Percentiles rank a stretch among this genome's conserved stretches.
phyloP scores from a whole-genome alignment of 2,888 invertebrate species.

The Auanema freiburgensis region DNA sequence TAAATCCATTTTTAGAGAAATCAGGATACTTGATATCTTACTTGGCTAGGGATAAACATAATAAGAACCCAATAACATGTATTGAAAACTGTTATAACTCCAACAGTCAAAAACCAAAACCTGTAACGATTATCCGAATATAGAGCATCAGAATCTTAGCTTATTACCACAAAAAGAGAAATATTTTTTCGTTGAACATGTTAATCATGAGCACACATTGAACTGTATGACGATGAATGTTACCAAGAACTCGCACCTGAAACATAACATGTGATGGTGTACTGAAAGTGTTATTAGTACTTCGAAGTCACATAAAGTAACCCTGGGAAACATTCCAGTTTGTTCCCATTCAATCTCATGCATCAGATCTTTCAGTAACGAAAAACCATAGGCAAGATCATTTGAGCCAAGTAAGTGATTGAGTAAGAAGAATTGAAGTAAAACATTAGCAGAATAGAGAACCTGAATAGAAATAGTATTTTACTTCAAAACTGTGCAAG shows the following conservation, averaged over 20 bases:
- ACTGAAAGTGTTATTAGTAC: constrained; percentile 23
- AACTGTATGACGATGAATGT: constrained; percentile 64
- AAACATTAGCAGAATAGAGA: constrained; percentile 61
- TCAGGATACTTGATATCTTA: constrained; percentile 18
- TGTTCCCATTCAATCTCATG: constrained; percentile 64
- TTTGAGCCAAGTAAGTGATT: constrained; percentile 62
- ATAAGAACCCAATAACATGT: constrained; percentile 63
- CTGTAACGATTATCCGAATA: constrained; percentile 17
- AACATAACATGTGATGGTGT: background rate
- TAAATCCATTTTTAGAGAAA: constrained; percentile 3
- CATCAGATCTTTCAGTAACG: constrained; percentile 62
- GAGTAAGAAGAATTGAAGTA: constrained; percentile 62
- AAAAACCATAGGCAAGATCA: constrained; percentile 63
- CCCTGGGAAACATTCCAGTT: constrained; percentile 64
- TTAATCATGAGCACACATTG: constrained; percentile 65
- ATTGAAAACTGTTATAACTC: constrained; percentile 62
- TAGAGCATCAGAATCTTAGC: background rate
- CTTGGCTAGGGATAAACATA: constrained; percentile 64
- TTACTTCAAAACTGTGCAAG: background rate
- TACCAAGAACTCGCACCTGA: constrained; percentile 62
- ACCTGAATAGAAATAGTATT: constrained; percentile 32
- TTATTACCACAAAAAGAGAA: constrained; percentile 46
- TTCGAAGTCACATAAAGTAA: constrained; percentile 65
- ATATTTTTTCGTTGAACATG: constrained; percentile 64
- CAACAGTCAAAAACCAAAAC: constrained; percentile 65